Conservation (phyloP, 2,888 invertebrate genomes). For the Zhuqinia jingwanae region DNA sequence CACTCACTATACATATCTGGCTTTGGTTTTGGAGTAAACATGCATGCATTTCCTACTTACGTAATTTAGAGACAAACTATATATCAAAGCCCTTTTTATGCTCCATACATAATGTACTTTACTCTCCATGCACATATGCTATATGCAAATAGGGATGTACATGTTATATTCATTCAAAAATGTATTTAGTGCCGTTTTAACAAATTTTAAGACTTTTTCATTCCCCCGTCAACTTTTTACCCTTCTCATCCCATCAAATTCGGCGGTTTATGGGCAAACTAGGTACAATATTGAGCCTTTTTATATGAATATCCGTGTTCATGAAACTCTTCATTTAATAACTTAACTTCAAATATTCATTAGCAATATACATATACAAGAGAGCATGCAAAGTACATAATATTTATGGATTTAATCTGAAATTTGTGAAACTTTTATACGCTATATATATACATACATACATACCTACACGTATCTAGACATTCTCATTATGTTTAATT, state of each 20-base stretch:
- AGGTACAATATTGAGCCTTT: neutral
- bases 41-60: too few species aligned
- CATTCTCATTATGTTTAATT: conserved; percentile 1
- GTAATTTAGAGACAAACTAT: too few species aligned
- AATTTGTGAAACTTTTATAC: conserved; percentile 23
- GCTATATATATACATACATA: neutral
- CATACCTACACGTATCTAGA: too few species aligned
- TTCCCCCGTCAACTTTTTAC: neutral
- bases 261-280: neutral
- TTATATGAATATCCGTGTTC: neutral
- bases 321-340: neutral
- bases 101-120: too few species aligned
- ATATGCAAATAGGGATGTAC: too few species aligned
- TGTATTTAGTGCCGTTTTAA: too few species aligned
- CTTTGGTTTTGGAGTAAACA: too few species aligned
- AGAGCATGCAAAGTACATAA: neutral
- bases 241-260: neutral
- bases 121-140: too few species aligned
- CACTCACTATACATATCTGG: too few species aligned
- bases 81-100: too few species aligned
- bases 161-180: too few species aligned
- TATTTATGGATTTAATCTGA: conserved; percentile 28
- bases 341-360: neutral
- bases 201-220: too few species aligned
- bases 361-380: neutral